Base-by-base conservation (phyloP, 2,797 vertebrate genomes). In the Pangasius larnaudii region DNA sequence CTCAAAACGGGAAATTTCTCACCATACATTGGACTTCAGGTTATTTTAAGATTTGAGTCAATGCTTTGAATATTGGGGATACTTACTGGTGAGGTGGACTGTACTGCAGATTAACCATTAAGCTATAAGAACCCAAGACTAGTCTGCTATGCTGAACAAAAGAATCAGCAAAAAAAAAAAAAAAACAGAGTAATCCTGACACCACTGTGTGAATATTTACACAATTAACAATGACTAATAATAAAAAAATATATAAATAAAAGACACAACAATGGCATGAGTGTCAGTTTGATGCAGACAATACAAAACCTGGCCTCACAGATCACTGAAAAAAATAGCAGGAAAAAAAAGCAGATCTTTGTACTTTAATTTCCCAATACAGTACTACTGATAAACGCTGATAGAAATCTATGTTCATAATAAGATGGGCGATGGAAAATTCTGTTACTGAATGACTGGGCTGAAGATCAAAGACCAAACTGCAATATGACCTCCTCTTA, bases 261-360 rank as follows among this genome's bases (percentile, higher is more conserved):
- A 89, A 93, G 90, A 89, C 86, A 91, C 8, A 93, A 94, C 95
- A 95, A 95, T 94, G 92, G 91, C 89, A 90, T 91, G 89, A 79
- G 89, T 95, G 95, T 93, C 96, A 96, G 95, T 95, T 90, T 95
- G 96, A 94, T 96, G 96, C 96, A 96, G 95, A 92, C 93, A 92
- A 82, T 71, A 91, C 77, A 92, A 87, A 86, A 46, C 53, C 74
- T 39, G 80, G 39, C 16, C 16, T 30, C 9, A 49, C 2, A 30
- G 51, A 56, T 53, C 6, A 2, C 56, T n/a, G 18, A 24, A 11
- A 46, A n/a, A 75, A 65, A 65, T n/a, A 46, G 13, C 2, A 8
- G 2, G 14, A 5, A 53, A 53, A 46, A 46, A 46, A 46, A 46
- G 19, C 58, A 85, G 84, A 71, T 84, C 49, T 84, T 84, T 71